Percentiles rank a stretch among this genome's conserved stretches.
These are phyloP conservation scores for Cydia strobilella DNA, from an alignment of 1,140 invertebrate genomes.

Conservation along the genomic window DNA sequence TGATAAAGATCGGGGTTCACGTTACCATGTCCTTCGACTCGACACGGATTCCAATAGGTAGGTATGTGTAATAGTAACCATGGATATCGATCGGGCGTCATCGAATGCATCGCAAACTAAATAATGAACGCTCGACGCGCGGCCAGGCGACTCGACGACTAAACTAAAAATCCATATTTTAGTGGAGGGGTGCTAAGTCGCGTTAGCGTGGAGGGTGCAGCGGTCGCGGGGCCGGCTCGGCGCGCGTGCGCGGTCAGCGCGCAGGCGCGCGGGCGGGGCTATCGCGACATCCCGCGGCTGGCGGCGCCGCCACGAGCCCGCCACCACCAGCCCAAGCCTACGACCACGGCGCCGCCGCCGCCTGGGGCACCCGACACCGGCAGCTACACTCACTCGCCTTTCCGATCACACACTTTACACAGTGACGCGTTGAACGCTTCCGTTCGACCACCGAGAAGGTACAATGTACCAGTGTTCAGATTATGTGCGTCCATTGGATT, in stretches of 20 bases:
- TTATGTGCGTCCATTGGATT: slow-evolving; percentile 13
- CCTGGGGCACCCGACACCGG: not conserved
- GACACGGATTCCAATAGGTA: not conserved
- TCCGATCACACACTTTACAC: not conserved
- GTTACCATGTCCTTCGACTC: not conserved
- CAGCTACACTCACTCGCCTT: not conserved
- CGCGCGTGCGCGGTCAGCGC: slow-evolving; percentile 39
- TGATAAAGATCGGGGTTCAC: not conserved
- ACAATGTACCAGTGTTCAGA: not conserved
- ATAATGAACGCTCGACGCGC: slow-evolving; percentile 14
- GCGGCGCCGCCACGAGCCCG: slow-evolving; percentile 10
- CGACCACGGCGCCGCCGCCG: slow-evolving; percentile 19
- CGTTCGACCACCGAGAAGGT: not conserved
- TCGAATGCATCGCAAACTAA: slow-evolving; percentile 15
- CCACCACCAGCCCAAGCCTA: slow-evolving; percentile 8
- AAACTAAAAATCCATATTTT: slow-evolving; percentile 31
- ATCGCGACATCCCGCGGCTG: slow-evolving; percentile 33
- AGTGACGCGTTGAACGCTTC: not conserved
- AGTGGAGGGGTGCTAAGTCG: slow-evolving; percentile 5
- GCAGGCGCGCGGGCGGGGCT: slow-evolving; percentile 39
- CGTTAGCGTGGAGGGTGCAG: slow-evolving; percentile 27
- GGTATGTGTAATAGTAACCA: not conserved
- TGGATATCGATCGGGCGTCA: slow-evolving; percentile 17
- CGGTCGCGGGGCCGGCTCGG: slow-evolving; percentile 29
- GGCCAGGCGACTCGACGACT: slow-evolving; percentile 3